Evolutionary conservation across 35 echinoderm and acorn worm genomes (phyloP).

Genomic region (Ophiothrix spiculata): DNA sequence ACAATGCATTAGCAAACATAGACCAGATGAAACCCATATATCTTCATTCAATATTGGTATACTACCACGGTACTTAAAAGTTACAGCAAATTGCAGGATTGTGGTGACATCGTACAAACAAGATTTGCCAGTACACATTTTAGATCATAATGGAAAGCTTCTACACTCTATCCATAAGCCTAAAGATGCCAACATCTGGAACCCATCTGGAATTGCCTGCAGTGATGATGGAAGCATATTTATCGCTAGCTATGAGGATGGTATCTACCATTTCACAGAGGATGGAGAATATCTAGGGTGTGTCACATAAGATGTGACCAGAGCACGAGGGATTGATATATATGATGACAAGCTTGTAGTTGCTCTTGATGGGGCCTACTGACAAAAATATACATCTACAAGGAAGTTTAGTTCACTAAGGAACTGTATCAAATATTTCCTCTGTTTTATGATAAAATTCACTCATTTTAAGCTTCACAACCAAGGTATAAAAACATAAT

Average conservation of each 20-base stretch:
- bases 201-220: background rate
- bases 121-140: background rate
- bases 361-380: too few species aligned
- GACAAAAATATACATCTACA: too few species aligned
- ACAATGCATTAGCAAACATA: background rate
- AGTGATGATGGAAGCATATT: background rate
- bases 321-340: background rate
- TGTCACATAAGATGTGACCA: background rate
- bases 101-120: background rate
- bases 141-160: background rate
- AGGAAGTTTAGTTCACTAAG: too few species aligned
- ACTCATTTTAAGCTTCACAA: too few species aligned
- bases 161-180: background rate
- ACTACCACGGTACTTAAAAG: background rate
- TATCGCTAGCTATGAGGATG: background rate
- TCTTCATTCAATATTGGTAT: background rate
- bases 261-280: constrained; percentile 1
- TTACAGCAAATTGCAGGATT: background rate
- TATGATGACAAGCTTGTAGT: too few species aligned
- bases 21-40: background rate
- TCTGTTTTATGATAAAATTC: too few species aligned
- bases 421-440: too few species aligned
- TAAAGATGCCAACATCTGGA: background rate
- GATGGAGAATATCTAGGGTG: background rate
- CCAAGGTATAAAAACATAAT: too few species aligned